Evolutionary conservation across 2,888 invertebrate genomes (phyloP).

Genomic region (Drosophila mettleri): DNA sequence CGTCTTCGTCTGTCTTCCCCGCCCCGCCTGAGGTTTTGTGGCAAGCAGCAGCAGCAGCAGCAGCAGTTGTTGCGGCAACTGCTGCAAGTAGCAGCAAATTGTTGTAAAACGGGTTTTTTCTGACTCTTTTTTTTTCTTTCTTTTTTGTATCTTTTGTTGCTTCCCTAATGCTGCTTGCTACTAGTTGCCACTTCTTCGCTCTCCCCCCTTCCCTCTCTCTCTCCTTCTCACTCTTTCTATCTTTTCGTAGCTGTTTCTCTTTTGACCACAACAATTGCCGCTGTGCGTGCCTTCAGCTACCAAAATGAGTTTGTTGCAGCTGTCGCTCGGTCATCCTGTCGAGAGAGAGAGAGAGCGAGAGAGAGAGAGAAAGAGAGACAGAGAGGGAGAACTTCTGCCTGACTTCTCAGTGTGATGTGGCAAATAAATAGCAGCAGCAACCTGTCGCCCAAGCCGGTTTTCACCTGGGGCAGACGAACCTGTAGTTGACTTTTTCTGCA

Average conservation of each 20-base stretch:
- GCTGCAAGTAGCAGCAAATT: conserved; percentile 68
- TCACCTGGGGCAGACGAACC: conserved; percentile 35
- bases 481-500: conserved; percentile 9
- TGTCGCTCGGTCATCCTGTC: conserved; percentile 48
- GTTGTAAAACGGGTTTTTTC: conserved; percentile 75
- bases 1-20: conserved; percentile 28
- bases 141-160: conserved; percentile 47
- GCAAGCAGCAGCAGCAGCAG: conserved; percentile 12
- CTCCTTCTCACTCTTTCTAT: conserved; percentile 5
- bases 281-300: conserved; percentile 47
- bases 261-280: conserved; percentile 43
- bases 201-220: conserved; percentile 8
- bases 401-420: conserved; percentile 34
- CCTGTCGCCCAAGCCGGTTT: conserved; percentile 62
- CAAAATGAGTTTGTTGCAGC: conserved; percentile 59
- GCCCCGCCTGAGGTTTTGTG: conserved; percentile 31
- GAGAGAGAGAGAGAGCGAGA: conserved; percentile 11
- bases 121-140: conserved; percentile 30
- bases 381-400: conserved; percentile 15
- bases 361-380: background rate
- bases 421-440: conserved; percentile 58
- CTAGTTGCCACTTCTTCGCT: conserved; percentile 31
- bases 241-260: conserved; percentile 24
- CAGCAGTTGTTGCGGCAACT: conserved; percentile 40
- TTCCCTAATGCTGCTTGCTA: conserved; percentile 60